A percentile compares a stretch with the other conserved stretches of the same genome.
Evolutionary conservation across 37 sponge, comb jelly and placozoan species (phyloP).

Genomic region (Oscarella lobularis): DNA sequence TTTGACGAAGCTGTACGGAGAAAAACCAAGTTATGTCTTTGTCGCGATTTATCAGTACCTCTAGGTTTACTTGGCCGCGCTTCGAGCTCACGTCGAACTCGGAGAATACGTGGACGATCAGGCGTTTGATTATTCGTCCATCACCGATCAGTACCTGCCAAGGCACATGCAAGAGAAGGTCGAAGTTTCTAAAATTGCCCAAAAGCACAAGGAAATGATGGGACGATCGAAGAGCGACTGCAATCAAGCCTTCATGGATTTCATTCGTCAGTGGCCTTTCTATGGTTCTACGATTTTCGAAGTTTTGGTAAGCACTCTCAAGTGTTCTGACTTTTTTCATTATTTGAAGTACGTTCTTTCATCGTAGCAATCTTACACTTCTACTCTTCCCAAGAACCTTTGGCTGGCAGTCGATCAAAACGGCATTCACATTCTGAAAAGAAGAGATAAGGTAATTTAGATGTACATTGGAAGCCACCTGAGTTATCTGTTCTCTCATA

Average conservation of each 20-base stretch:
- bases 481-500: background rate
- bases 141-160: conserved; percentile 64
- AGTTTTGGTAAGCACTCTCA: conserved; percentile 20
- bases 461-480: background rate
- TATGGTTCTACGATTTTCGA: conserved; percentile 95
- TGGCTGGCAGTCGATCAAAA: conserved; percentile 84
- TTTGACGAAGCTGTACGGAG: conserved; percentile 47
- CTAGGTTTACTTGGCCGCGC: conserved; percentile 52
- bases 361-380: conserved; percentile 62
- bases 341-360: background rate
- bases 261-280: conserved; percentile 71
- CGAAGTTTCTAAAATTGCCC: conserved; percentile 57
- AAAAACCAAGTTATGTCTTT: background rate
- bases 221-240: conserved; percentile 16
- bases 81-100: conserved; percentile 72
- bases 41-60: background rate
- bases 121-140: conserved; percentile 23
- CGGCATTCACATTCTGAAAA: conserved; percentile 79
- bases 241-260: conserved; percentile 68
- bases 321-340: background rate
- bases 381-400: conserved; percentile 85
- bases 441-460: conserved; percentile 55
- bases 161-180: conserved; percentile 59
- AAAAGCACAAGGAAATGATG: conserved; percentile 43
- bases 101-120: conserved; percentile 39